Percentiles rank a stretch among this genome's conserved stretches.
Conservation (phyloP, 1,140 invertebrate species). For the Hypsibius dujardini region DNA sequence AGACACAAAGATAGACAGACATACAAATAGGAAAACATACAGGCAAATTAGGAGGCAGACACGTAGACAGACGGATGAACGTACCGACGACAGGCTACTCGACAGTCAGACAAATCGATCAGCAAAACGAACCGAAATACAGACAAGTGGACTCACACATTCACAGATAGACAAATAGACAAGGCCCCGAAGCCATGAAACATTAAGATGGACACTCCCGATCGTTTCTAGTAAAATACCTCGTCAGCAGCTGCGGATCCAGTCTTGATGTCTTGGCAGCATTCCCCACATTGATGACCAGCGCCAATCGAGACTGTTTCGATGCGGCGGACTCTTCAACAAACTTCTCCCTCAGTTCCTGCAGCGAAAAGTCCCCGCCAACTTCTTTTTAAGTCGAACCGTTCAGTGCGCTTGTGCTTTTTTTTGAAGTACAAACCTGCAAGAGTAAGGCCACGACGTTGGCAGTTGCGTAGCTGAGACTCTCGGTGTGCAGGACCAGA, state of each 20-base stretch:
- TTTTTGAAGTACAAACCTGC: background rate
- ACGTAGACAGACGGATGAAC: no score
- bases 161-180: no score
- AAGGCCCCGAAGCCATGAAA: no score
- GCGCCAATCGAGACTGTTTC: background rate
- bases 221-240: no score
- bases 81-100: no score
- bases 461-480: background rate
- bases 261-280: background rate
- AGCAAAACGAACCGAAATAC: no score
- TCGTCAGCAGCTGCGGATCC: background rate
- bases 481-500: background rate
- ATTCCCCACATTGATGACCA: background rate
- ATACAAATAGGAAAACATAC: no score
- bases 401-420: background rate
- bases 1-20: no score
- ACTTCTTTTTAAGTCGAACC: background rate
- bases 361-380: background rate
- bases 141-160: no score
- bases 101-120: no score
- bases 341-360: background rate
- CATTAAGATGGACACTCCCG: no score
- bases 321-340: background rate
- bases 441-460: background rate
- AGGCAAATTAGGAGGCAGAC: no score